These are phyloP conservation scores for Prolemur simus DNA, from an alignment of 2,113 vertebrate species.

Conservation along the genomic window DNA sequence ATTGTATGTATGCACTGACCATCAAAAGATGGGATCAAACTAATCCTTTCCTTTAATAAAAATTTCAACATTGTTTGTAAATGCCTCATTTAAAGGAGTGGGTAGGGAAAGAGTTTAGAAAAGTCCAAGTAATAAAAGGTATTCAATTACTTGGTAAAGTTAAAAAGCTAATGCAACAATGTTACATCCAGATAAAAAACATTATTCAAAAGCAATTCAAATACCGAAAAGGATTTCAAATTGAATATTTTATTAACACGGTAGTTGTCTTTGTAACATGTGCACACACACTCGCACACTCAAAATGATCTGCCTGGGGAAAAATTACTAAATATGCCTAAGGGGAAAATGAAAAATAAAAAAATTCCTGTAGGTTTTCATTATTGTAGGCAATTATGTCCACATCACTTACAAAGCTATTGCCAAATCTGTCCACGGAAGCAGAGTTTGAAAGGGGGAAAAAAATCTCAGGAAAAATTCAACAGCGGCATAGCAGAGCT, in stretches of 20 bases:
- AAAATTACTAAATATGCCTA: slow-evolving; percentile 86
- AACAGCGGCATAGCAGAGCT: slow-evolving; percentile 99
- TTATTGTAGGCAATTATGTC: slow-evolving; percentile 93
- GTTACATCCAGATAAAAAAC: slow-evolving; percentile 87
- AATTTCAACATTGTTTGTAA: slow-evolving; percentile 78
- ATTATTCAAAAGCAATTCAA: slow-evolving; percentile 90
- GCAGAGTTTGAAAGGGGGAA: slow-evolving; percentile 82
- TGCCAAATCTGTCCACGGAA: slow-evolving; percentile 92
- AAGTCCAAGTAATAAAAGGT: slow-evolving; percentile 83
- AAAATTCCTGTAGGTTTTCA: slow-evolving; percentile 87
- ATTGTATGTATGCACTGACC: slow-evolving; percentile 70
- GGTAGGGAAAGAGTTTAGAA: slow-evolving; percentile 82
- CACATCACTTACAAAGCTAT: slow-evolving; percentile 93
- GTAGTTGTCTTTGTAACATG: slow-evolving; percentile 95
- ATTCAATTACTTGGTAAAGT: slow-evolving; percentile 81
- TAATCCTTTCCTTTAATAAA: slow-evolving; percentile 78
- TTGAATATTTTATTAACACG: slow-evolving; percentile 98
- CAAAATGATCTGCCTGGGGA: slow-evolving; percentile 88
- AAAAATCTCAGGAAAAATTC: slow-evolving; percentile 84
- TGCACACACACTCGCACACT: slow-evolving; percentile 91
- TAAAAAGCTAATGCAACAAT: slow-evolving; percentile 87
- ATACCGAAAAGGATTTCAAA: slow-evolving; percentile 92
- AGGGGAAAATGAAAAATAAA: slow-evolving; percentile 88
- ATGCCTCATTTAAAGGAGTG: slow-evolving; percentile 83
- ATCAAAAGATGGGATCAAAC: slow-evolving; percentile 70